Conservation (phyloP, 2,888 invertebrate genomes). For the Chydorus sphaericus region DNA sequence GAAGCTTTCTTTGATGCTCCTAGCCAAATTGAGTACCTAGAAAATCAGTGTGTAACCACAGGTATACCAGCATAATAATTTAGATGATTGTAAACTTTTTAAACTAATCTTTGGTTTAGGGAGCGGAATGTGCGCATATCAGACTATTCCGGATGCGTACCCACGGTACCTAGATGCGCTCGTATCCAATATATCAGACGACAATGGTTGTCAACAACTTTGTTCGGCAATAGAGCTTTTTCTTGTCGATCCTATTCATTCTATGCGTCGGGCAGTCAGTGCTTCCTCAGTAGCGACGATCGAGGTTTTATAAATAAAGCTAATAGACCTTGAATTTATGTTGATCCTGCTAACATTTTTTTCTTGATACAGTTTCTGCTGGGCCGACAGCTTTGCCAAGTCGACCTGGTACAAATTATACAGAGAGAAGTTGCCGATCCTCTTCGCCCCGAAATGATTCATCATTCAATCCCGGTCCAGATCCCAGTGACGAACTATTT, state of each 20-base stretch:
- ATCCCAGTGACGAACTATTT: no score
- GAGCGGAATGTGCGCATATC: conserved; percentile 25
- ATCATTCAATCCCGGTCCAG: no score
- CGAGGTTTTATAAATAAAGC: conserved; percentile 23
- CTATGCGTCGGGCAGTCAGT: conserved; percentile 30
- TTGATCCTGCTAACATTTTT: background rate
- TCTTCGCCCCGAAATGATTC: no score
- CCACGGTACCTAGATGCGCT: conserved; percentile 28
- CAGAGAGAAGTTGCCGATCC: conserved; percentile 27
- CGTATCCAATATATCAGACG: conserved; percentile 26
- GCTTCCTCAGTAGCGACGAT: conserved; percentile 31
- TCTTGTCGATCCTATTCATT: conserved; percentile 31
- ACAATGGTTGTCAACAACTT: conserved; percentile 28
- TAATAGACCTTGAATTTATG: background rate
- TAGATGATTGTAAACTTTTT: background rate
- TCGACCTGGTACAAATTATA: conserved; percentile 27
- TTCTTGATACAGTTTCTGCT: conserved; percentile 21
- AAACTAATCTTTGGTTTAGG: conserved; percentile 18
- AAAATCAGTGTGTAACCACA: conserved; percentile 39
- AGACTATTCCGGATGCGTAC: conserved; percentile 25
- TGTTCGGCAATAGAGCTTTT: conserved; percentile 29
- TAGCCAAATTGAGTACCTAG: conserved; percentile 35
- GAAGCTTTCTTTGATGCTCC: conserved; percentile 29
- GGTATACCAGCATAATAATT: no score
- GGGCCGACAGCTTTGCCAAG: conserved; percentile 25